Evolutionary conservation across 2,888 invertebrate genomes (phyloP).

Genomic region (Asteroscopus sphinx): DNA sequence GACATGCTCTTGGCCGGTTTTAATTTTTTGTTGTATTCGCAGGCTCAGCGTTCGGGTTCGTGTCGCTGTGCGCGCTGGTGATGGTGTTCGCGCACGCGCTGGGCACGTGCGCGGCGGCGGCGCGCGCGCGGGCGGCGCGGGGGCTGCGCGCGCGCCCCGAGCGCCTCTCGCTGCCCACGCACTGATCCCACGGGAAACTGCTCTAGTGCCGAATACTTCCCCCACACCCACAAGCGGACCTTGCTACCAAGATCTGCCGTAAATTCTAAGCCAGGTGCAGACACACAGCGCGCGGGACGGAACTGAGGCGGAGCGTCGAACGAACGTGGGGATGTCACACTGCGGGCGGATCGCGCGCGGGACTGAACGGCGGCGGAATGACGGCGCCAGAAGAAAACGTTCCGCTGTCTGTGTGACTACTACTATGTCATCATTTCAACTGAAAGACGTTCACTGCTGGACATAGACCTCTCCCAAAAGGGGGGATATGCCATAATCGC

Average conservation of each 20-base stretch:
- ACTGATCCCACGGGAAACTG: constrained; percentile 65
- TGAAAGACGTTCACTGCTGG: no score
- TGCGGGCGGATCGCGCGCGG: no score
- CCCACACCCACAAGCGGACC: constrained; percentile 1
- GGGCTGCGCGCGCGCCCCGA: constrained; percentile 67
- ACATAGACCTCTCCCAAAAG: no score
- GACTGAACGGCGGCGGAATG: no score
- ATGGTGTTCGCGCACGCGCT: constrained; percentile 79
- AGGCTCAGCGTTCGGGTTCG: constrained; percentile 84
- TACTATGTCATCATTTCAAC: no score
- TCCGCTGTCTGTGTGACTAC: no score
- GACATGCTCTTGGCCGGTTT: no score
- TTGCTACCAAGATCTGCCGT: constrained; percentile 14
- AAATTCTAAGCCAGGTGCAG: not conserved
- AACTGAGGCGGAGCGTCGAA: not conserved
- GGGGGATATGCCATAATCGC: no score
- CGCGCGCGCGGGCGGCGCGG: constrained; percentile 69
- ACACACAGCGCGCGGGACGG: no score
- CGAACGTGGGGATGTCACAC: no score
- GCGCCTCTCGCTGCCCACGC: constrained; percentile 76
- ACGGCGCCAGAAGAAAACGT: no score
- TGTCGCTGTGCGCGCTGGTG: constrained; percentile 81
- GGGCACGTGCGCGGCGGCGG: constrained; percentile 70
- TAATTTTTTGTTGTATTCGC: constrained; percentile 12
- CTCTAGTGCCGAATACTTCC: constrained; percentile 31